phyloP scores from a whole-genome alignment of 2,797 vertebrate genomes.

The Gallirallus australis region DNA sequence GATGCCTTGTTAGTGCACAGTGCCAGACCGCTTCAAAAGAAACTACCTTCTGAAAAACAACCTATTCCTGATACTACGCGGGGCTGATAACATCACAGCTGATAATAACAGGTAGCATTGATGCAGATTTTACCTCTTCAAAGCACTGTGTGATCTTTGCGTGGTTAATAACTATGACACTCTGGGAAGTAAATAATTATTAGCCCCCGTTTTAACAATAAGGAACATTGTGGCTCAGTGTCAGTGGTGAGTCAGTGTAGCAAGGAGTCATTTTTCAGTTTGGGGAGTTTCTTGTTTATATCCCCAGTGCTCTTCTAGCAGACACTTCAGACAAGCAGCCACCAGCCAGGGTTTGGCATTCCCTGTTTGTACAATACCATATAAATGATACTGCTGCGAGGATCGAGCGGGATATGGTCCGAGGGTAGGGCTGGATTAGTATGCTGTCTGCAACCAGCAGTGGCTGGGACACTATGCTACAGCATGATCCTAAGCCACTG shows the following conservation, averaged over 20 bases:
- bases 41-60: background rate
- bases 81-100: background rate
- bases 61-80: background rate
- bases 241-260: background rate
- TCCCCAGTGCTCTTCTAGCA: background rate
- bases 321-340: background rate
- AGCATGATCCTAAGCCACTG: background rate
- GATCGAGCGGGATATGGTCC: background rate
- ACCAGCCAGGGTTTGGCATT: background rate
- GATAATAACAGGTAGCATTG: background rate
- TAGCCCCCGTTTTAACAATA: background rate
- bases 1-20: background rate
- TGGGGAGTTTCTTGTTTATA: background rate
- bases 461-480: background rate
- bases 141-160: background rate
- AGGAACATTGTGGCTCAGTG: background rate
- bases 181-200: background rate
- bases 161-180: background rate
- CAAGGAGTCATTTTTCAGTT: background rate
- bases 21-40: conserved; percentile 7
- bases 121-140: background rate
- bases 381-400: background rate
- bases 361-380: background rate
- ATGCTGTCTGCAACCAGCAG: background rate
- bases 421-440: background rate